Evolutionary conservation across 2,888 invertebrate species (phyloP).

Genomic region (Eudasyphora cyanicolor): DNA sequence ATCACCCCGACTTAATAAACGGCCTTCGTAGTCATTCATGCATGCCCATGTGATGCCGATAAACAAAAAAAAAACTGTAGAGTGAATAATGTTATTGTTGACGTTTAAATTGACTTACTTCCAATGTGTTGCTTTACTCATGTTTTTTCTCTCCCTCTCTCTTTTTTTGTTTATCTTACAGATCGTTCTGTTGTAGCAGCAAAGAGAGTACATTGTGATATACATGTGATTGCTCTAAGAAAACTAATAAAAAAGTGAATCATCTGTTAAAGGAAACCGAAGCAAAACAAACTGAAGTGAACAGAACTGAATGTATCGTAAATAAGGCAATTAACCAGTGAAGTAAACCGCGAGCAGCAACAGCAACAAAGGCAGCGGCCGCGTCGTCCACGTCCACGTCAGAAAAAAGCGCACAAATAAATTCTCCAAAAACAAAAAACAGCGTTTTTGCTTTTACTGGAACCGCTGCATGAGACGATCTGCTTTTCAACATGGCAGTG

Average conservation of each 20-base stretch:
- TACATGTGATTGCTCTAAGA: slow-evolving; percentile 46
- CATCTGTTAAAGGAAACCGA: slow-evolving; percentile 40
- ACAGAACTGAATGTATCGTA: slow-evolving; percentile 3
- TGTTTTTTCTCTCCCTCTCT: slow-evolving; percentile 29
- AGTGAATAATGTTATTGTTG: slow-evolving; percentile 20
- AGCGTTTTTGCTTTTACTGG: slow-evolving; percentile 45
- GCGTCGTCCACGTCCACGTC: no score
- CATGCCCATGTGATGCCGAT: not conserved
- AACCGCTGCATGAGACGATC: slow-evolving; percentile 55
- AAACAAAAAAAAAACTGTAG: not conserved
- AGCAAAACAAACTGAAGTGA: slow-evolving; percentile 19
- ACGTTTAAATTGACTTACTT: slow-evolving; percentile 28
- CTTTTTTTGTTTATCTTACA: slow-evolving; percentile 57
- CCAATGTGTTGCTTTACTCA: not conserved
- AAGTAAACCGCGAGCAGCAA: no score
- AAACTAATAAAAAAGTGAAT: slow-evolving; percentile 50
- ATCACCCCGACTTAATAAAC: no score
- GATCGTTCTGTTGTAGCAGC: slow-evolving; percentile 35
- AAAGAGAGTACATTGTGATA: slow-evolving; percentile 43
- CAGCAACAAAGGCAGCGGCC: slow-evolving; percentile 14
- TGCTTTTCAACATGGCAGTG: slow-evolving; percentile 72
- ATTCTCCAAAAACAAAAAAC: slow-evolving; percentile 44
- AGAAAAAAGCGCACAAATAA: slow-evolving; percentile 27
- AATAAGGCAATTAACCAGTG: slow-evolving; percentile 28
- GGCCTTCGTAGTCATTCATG: not conserved